Percentiles rank a stretch among this genome's conserved stretches.
Conservation (phyloP, 2,113 vertebrate species). For the Callipepla squamata region DNA sequence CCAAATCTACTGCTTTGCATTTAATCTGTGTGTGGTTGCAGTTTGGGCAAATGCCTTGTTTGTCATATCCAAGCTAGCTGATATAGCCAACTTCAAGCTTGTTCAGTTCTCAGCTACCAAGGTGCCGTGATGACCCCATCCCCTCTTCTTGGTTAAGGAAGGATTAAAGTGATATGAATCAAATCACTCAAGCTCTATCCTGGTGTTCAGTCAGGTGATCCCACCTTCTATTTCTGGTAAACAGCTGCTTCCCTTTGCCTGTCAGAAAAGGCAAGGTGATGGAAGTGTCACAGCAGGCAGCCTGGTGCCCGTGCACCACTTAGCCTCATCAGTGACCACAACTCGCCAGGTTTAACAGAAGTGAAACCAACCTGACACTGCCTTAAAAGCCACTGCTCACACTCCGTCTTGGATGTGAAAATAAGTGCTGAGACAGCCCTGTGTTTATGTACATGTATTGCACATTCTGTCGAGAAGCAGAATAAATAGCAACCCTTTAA, state of each 20-base stretch:
- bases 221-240: background rate
- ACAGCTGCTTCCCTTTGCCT: background rate
- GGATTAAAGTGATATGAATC: background rate
- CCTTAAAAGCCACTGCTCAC: background rate
- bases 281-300: background rate
- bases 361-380: background rate
- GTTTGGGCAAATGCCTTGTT: background rate
- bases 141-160: background rate
- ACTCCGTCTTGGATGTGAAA: background rate
- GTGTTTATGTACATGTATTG: background rate
- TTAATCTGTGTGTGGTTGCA: background rate
- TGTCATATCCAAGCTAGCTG: background rate
- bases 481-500: slow-evolving; percentile 46
- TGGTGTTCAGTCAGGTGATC: background rate
- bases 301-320: background rate
- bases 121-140: background rate
- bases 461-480: background rate
- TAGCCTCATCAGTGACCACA: background rate
- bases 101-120: background rate
- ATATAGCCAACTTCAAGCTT: background rate
- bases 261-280: background rate
- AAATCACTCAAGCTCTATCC: background rate
- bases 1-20: background rate
- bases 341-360: background rate
- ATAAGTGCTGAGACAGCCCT: background rate